Evolutionary conservation across 2,797 vertebrate species (phyloP), one percentile per base, ranked within the genome.

Genomic region (Ammospiza maritima): DNA sequence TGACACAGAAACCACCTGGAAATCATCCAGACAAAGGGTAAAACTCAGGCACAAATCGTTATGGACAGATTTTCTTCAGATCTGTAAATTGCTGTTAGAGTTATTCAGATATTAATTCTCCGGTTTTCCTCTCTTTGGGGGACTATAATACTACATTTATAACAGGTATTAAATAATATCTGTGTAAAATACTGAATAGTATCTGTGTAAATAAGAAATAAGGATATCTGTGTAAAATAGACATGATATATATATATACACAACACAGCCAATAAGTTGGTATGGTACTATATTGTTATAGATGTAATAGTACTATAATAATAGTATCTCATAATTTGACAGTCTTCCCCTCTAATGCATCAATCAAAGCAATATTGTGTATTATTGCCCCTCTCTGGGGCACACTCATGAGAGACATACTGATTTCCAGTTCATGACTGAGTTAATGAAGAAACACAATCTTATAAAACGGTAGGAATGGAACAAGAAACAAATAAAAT

Each of bases 381-480:
- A 25, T 36, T 54, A 27, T 15, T 88, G 40, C 6, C 32, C 47
- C 18, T 58, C 11, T 66, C 34, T 73, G 38, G 30, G 16, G 7
- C 26, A 60, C 25, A 29, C 12, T 51, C 10, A 22, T 16, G 23
- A 57, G 19, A 58, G 16, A 53, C n/a, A 7, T 38, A 16, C 30
- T 18, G 54, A 11, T 77, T 73, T 77, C 21, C 30, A 62, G n/a
- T 22, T 86, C 18, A 29, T 44, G 60, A 85, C 62, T 70, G 56
- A 76, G 40, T 48, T 78, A 90, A 95, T 44, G 34, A 94, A 85
- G 27, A 81, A 78, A 90, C 44, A 81, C 70, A 90, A 79, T 25
- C 38, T 51, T 60, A 61, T 30, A 16, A 89, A 89, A 83, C 3
- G 2, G 11, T 40, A 66, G 81, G 23, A 51, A 57, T 17, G 25